A percentile compares a stretch with the other conserved stretches of the same genome.
phyloP scores from a whole-genome alignment of 92 coral and sea anemone species.

The Pocillopora meandrina region DNA sequence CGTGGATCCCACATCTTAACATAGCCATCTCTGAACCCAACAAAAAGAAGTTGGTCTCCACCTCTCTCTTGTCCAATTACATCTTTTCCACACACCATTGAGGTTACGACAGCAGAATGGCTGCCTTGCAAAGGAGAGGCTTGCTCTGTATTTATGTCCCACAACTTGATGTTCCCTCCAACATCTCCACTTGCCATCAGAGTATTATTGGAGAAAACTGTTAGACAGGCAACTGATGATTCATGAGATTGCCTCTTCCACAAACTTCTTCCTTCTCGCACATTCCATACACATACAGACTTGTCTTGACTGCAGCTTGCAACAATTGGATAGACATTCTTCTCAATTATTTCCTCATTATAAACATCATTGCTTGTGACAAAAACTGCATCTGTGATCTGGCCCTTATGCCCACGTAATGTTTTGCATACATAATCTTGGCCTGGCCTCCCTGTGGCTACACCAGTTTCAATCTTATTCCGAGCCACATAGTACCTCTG shows the following conservation, averaged over 20 bases:
- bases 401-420: constrained; percentile 72
- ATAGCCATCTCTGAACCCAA: constrained; percentile 72
- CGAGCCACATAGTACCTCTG: constrained; percentile 70
- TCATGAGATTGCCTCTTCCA: constrained; percentile 70
- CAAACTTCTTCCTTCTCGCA: constrained; percentile 64
- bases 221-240: constrained; percentile 64
- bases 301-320: constrained; percentile 79
- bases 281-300: constrained; percentile 73
- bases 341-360: constrained; percentile 67
- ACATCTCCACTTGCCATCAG: constrained; percentile 78
- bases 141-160: constrained; percentile 67
- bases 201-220: constrained; percentile 52
- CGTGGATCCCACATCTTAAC: constrained; percentile 74
- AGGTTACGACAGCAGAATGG: constrained; percentile 59
- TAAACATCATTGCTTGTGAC: constrained; percentile 72
- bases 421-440: constrained; percentile 78
- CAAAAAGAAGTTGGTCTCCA: constrained; percentile 29
- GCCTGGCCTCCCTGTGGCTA: constrained; percentile 77
- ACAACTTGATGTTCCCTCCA: constrained; percentile 64
- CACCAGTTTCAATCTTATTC: constrained; percentile 74
- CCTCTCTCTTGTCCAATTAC: constrained; percentile 41
- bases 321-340: constrained; percentile 66
- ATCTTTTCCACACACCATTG: constrained; percentile 52
- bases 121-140: constrained; percentile 61
- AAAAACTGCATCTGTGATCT: constrained; percentile 68